Evolutionary conservation across 2,888 invertebrate genomes (phyloP), one percentile per base, ranked within the genome.

Genomic region (Anthophora plumipes): DNA sequence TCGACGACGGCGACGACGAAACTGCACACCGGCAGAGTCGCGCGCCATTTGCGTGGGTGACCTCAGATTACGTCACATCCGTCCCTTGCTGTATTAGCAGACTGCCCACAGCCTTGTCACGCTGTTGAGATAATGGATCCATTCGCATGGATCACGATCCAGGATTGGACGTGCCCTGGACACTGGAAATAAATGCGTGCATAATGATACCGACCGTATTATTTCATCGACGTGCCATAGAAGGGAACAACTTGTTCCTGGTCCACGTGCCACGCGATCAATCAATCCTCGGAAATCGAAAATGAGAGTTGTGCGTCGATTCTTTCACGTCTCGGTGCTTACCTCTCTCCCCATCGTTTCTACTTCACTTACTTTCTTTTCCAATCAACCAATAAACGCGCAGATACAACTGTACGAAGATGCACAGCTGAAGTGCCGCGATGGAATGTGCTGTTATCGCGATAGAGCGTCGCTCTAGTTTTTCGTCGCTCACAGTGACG

Each of bases 71-170:
- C 92, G 92, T 92, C 91, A 92, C 89, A 91, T 92, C 92, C 92
- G 92, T 92, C 92, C 90, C 91, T 91, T 91, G 91, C 90, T 79
- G 88, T 88, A 92, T 92, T 92, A 92, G 87, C 88, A 91, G 91
- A 91, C 92, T 92, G 90, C 92, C 92, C 91, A 92, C 92, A 92
- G 90, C 92, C 92, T 92, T 92, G 92, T 92, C 92, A 90, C 87
- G 87, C 90, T 91, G 92, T 92, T 92, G 92, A 92, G 92, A 92
- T 92, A 92, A 92, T 92, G 90, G 90, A 92, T 90, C 91, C 89
- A 92, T 92, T 92, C 92, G 91, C 91, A 89, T 92, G 92, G 91
- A 92, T 91, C 91, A 91, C 91, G 89, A 88, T 89, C 85, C 87
- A 88, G 90, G 92, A 92, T 91, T 92, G 92, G 88, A 91, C 84